Evolutionary conservation across 2,888 invertebrate genomes (phyloP), one percentile per base, ranked within the genome.

Genomic region (Anorthoa munda): DNA sequence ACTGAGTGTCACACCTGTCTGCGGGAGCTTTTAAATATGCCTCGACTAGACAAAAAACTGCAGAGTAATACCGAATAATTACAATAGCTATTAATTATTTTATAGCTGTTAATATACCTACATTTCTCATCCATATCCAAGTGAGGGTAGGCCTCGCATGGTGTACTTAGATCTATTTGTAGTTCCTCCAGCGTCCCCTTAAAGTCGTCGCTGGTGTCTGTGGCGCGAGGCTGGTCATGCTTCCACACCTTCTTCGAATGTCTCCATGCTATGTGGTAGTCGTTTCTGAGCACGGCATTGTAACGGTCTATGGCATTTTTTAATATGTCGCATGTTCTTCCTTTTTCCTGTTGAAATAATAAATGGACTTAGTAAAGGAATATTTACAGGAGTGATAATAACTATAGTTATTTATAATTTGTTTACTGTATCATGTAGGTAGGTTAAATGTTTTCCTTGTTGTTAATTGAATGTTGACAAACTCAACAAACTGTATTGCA

Each of bases 121-220:
- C 98, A 98, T 85, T 97, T 97, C 94, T 99, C 99, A 90, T 98
- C 97, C 97, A 98, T 98, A 64, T 96, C 92, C 51, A 97, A 93
- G 77, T 97, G 93, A 0, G 98, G 98, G 87, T 97, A 96, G 0
- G 94, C 93, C 87, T 97, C 97, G 90, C 98, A 99, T 0, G 96
- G 93, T 11, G 94, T 91, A 31, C 92, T 93, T 65, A 98, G 92
- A 51, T 96, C 91, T 0, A 98, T 95, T 18, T 95, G 89, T 18
- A 98, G 88, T 21, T 92, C 86, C 17, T 91, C 90, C n/a, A 98
- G 56, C 4, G 60, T 66, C 0, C 89, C 91, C 26, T 65, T 72
- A 50, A 75, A 81, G 45, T 86, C 69, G 0, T 65, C 69, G 63
- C 82, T 84, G 12, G 72, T 63, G 3, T 23, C 31, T 3, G 5